Conservation (phyloP, 1,140 invertebrate genomes). For the Zaprionus camerounensis region DNA sequence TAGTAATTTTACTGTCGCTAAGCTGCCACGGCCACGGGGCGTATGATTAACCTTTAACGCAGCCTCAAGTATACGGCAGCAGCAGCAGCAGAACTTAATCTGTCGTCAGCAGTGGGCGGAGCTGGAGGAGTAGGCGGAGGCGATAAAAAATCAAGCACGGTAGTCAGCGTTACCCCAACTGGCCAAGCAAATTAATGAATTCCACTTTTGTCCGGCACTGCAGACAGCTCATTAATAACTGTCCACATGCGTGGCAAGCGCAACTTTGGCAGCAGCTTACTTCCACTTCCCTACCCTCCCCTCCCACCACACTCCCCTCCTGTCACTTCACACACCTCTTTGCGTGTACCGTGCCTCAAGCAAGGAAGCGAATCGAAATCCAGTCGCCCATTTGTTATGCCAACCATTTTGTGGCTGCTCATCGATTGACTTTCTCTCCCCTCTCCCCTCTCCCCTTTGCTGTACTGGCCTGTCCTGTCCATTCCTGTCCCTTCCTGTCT, state of each 20-base stretch:
- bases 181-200: constrained; percentile 69
- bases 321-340: not conserved
- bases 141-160: constrained; percentile 31
- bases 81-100: constrained; percentile 32
- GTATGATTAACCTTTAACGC: constrained; percentile 78
- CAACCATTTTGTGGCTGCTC: constrained; percentile 39
- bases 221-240: constrained; percentile 72
- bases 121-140: not conserved
- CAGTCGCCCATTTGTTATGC: constrained; percentile 67
- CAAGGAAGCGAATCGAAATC: constrained; percentile 23
- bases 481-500: not conserved
- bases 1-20: constrained; percentile 69
- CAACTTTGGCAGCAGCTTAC: constrained; percentile 25
- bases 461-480: constrained; percentile 18
- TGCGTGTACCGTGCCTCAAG: not conserved
- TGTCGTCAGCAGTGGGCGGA: not conserved
- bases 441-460: not conserved
- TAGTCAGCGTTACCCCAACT: not conserved
- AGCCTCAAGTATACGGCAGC: constrained; percentile 44
- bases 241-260: constrained; percentile 65
- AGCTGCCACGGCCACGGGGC: constrained; percentile 60
- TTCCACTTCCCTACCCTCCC: too few relatives aligned
- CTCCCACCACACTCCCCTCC: too few relatives aligned
- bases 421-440: constrained; percentile 57
- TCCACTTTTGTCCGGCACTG: constrained; percentile 51